These are phyloP conservation scores for Cladorhizidae sp. DNA, from an alignment of 37 sponge, comb jelly and placozoan genomes.

Conservation along the genomic window DNA sequence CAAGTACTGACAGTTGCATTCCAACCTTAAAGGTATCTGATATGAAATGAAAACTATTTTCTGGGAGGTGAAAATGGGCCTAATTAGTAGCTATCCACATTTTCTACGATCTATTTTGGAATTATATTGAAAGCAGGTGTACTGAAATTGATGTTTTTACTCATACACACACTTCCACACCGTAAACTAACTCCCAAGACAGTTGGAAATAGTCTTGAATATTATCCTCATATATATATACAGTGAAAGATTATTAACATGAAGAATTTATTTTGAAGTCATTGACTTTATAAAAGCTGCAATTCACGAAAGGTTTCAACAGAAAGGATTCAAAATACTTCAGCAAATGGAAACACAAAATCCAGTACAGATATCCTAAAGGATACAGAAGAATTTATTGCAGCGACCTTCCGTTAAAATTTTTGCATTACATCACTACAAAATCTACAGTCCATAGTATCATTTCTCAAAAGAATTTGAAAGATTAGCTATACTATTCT, in stretches of 20 bases:
- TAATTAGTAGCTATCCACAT: no score
- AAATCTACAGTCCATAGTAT: conserved; percentile 24
- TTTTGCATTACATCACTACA: background rate
- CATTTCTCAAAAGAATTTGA: conserved; percentile 7
- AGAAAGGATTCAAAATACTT: conserved; percentile 39
- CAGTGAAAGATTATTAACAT: conserved; percentile 28
- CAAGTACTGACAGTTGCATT: no score
- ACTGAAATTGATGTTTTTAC: no score
- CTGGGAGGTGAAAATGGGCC: no score
- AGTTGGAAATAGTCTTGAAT: no score
- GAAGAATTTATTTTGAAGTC: conserved; percentile 43
- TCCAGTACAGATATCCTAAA: conserved; percentile 8
- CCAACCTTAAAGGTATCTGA: no score
- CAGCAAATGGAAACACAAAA: conserved; percentile 44
- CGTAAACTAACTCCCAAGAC: no score
- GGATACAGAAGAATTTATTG: conserved; percentile 31
- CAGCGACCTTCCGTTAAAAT: conserved; percentile 20
- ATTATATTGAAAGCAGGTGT: no score
- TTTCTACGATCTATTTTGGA: no score
- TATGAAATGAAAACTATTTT: no score
- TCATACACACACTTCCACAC: no score
- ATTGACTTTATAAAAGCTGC: conserved; percentile 23
- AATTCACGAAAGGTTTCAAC: conserved; percentile 1
- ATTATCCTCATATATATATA: conserved; percentile 23
- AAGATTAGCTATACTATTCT: conserved; percentile 10